Evolutionary conservation across 1,140 invertebrate genomes (phyloP).

Genomic region (Trichonephila clavipes): DNA sequence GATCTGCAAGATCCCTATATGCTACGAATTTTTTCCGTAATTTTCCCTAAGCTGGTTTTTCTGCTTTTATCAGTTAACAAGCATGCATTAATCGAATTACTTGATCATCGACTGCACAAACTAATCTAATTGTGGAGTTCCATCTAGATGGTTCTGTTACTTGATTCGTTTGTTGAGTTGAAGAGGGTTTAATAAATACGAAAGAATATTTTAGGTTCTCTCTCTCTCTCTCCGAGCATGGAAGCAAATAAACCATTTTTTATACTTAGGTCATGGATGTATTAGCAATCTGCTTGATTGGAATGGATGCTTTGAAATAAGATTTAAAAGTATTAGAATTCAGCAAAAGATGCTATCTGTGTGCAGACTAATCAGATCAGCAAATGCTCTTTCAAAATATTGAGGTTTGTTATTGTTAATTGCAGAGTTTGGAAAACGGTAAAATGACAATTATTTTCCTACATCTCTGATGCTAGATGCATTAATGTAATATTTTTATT

Average conservation of each 20-base stretch:
- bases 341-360: too few species aligned
- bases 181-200: neutral
- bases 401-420: too few species aligned
- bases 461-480: too few species aligned
- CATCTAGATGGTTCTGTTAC: neutral
- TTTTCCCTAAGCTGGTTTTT: neutral
- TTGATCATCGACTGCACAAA: neutral
- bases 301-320: neutral
- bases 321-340: neutral
- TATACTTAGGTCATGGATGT: neutral
- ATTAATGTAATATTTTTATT: too few species aligned
- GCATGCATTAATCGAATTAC: slow-evolving; percentile 25
- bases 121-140: slow-evolving; percentile 42
- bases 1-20: neutral
- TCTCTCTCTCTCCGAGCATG: fast-evolving
- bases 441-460: too few species aligned
- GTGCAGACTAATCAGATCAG: too few species aligned
- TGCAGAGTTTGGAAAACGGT: too few species aligned
- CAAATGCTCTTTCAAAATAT: too few species aligned
- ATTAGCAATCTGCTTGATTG: neutral
- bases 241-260: neutral
- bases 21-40: neutral
- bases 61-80: slow-evolving; percentile 29
- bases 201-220: neutral
- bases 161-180: neutral